Percentiles rank a stretch among this genome's conserved stretches.
Evolutionary conservation across 2,113 vertebrate genomes (phyloP).

Genomic region (Centropristis striata): DNA sequence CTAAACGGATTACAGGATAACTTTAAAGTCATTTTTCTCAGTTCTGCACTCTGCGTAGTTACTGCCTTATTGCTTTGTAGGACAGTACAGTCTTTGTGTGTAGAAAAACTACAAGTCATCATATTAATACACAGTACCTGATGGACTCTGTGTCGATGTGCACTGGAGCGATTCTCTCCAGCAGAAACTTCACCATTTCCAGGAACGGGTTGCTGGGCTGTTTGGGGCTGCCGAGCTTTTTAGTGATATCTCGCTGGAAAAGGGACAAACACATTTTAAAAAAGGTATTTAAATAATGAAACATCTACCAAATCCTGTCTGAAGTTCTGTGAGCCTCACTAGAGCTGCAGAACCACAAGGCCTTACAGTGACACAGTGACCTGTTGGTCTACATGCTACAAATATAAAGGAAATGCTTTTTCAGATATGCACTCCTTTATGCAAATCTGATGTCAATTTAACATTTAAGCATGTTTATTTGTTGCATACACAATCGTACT

Average conservation of each 20-base stretch:
- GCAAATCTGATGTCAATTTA: neutral
- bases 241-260: constrained; percentile 94
- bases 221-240: constrained; percentile 97
- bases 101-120: too few relatives aligned
- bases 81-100: too few relatives aligned
- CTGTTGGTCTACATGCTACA: neutral
- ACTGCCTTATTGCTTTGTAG: too few relatives aligned
- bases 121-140: too few relatives aligned
- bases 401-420: neutral
- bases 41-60: too few relatives aligned
- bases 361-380: neutral
- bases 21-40: too few relatives aligned
- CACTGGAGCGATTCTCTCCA: constrained; percentile 98
- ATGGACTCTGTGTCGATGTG: constrained; percentile 99
- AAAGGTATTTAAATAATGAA: neutral
- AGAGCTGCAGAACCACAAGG: neutral
- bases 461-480: neutral
- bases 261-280: constrained; percentile 17
- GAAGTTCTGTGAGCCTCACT: neutral
- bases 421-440: neutral
- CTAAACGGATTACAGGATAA: too few relatives aligned
- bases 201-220: constrained; percentile 97
- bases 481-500: too few relatives aligned
- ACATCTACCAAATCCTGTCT: neutral
- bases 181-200: constrained; percentile 97